Evolutionary conservation across 1,140 invertebrate species (phyloP).

Genomic region (Hylaeus volcanicus): DNA sequence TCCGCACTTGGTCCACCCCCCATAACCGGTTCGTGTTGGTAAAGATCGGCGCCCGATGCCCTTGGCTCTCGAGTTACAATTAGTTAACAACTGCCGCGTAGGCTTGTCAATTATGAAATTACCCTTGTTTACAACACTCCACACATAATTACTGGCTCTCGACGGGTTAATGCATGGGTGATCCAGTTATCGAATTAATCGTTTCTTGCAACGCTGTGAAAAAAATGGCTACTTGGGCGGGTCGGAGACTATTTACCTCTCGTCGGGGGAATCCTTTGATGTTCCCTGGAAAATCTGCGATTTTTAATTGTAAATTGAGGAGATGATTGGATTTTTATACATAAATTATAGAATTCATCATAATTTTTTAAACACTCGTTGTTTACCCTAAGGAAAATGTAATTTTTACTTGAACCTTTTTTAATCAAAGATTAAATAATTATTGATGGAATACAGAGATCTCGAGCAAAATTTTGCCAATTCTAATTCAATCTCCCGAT

Average conservation of each 20-base stretch:
- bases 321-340: too few relatives aligned
- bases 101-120: conserved; percentile 75
- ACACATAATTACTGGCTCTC: conserved; percentile 56
- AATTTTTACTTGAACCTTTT: too few relatives aligned
- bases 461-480: too few relatives aligned
- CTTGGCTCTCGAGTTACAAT: conserved; percentile 63
- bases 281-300: too few relatives aligned
- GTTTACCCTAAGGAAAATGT: too few relatives aligned
- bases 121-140: conserved; percentile 66
- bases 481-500: too few relatives aligned
- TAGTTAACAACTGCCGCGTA: conserved; percentile 70
- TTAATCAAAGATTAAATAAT: too few relatives aligned
- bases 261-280: too few relatives aligned
- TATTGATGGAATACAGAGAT: too few relatives aligned
- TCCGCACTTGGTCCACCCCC: background rate
- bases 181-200: conserved; percentile 49
- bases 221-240: background rate
- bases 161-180: conserved; percentile 48
- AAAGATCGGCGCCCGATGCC: conserved; percentile 29
- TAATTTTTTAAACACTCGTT: too few relatives aligned
- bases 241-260: background rate
- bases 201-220: conserved; percentile 4
- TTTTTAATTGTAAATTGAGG: too few relatives aligned
- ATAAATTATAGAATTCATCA: too few relatives aligned
- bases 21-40: conserved; percentile 7